These are phyloP conservation scores for Trogon melanurus DNA, from an alignment of 2,113 vertebrate genomes.

Conservation along the genomic window DNA sequence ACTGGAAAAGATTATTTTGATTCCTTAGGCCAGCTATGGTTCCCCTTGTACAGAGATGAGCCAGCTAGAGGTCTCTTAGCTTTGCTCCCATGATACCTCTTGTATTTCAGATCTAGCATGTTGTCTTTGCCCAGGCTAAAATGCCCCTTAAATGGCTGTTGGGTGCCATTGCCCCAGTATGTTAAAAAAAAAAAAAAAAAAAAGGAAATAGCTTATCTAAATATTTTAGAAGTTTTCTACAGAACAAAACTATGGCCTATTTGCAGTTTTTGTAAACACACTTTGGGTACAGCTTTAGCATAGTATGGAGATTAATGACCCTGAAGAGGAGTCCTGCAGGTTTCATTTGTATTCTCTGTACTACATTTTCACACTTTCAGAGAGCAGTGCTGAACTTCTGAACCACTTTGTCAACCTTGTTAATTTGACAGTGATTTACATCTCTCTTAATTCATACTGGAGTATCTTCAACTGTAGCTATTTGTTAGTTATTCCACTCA, in stretches of 20 bases:
- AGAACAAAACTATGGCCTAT: background rate
- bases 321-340: slow-evolving; percentile 18
- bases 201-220: background rate
- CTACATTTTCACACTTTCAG: slow-evolving; percentile 29
- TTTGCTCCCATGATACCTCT: background rate
- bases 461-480: slow-evolving; percentile 3
- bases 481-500: background rate
- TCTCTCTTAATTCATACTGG: slow-evolving; percentile 32
- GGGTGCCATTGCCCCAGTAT: background rate
- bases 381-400: slow-evolving; percentile 43
- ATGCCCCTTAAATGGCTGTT: background rate
- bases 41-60: background rate
- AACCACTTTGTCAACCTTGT: slow-evolving; percentile 40
- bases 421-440: slow-evolving; percentile 63
- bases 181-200: background rate
- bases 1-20: background rate
- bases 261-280: background rate
- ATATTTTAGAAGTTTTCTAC: background rate
- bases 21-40: background rate
- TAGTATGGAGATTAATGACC: slow-evolving; percentile 42
- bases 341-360: slow-evolving; percentile 2
- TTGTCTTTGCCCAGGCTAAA: background rate
- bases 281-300: background rate
- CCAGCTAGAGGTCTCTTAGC: background rate
- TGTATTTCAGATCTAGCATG: background rate